phyloP scores from a whole-genome alignment of 2,888 invertebrate genomes.

The Leucoma salicis region DNA sequence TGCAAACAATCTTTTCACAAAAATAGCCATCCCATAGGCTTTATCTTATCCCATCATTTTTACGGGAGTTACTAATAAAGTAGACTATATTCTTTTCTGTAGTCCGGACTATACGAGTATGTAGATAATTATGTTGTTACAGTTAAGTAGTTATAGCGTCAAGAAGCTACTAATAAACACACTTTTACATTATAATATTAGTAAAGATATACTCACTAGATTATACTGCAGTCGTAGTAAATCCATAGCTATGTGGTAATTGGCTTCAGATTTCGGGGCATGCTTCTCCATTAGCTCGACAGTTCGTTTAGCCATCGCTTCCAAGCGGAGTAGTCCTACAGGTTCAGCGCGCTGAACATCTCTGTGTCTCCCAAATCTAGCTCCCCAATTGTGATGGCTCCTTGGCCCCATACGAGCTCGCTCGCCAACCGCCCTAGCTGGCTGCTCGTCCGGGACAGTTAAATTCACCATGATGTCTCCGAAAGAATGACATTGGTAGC shows the following conservation, averaged over 20 bases:
- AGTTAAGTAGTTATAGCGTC: no score
- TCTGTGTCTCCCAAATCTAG: conserved; percentile 32
- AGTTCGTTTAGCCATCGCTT: conserved; percentile 37
- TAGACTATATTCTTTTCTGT: no score
- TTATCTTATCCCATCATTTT: no score
- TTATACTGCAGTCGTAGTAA: conserved; percentile 52
- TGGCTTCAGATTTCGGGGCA: conserved; percentile 28
- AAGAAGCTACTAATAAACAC: no score
- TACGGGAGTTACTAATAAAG: no score
- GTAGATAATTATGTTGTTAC: no score
- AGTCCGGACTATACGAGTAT: no score
- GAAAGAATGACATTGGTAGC: background rate
- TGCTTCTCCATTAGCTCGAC: conserved; percentile 49
- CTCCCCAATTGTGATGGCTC: conserved; percentile 43
- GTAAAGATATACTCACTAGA: conserved; percentile 50
- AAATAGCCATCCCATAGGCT: no score
- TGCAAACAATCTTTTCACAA: no score
- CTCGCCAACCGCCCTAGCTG: conserved; percentile 1
- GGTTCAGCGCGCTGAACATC: conserved; percentile 33
- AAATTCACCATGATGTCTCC: background rate
- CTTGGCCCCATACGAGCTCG: conserved; percentile 22
- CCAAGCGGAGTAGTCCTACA: conserved; percentile 40
- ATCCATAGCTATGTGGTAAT: conserved; percentile 45
- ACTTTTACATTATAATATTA: no score
- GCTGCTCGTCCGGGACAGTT: background rate